Evolutionary conservation across 2,888 invertebrate species (phyloP).

Genomic region (Trichogramma dendrolimi): DNA sequence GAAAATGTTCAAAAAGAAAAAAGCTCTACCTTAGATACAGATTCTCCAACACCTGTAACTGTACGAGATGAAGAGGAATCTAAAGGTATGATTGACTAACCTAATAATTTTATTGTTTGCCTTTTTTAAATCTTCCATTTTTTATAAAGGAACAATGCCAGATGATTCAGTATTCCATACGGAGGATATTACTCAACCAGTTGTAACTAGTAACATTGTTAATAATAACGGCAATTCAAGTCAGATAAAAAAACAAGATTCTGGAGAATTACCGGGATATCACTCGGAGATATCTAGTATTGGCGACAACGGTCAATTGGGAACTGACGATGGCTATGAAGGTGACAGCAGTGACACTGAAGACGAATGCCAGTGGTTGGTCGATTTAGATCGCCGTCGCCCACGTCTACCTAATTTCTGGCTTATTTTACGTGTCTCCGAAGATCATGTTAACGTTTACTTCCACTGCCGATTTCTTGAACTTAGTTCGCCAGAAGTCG

Average conservation of each 20-base stretch:
- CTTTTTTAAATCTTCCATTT: not conserved
- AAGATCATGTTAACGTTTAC: conserved; percentile 60
- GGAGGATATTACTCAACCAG: not conserved
- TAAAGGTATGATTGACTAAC: too few relatives aligned
- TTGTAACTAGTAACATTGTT: conserved; percentile 25
- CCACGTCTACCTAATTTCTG: conserved; percentile 66
- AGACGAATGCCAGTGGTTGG: conserved; percentile 59
- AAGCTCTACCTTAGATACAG: too few relatives aligned
- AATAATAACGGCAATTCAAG: conserved; percentile 12
- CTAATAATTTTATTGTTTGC: too few relatives aligned
- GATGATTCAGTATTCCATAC: conserved; percentile 25
- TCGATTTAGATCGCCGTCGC: conserved; percentile 55
- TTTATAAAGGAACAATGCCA: conserved; percentile 4
- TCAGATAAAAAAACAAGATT: conserved; percentile 36
- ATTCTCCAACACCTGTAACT: too few relatives aligned
- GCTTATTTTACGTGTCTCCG: conserved; percentile 63
- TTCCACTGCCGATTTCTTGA: conserved; percentile 65
- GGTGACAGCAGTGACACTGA: conserved; percentile 63
- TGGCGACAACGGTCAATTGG: conserved; percentile 38
- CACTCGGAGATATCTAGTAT: conserved; percentile 44
- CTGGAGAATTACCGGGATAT: conserved; percentile 41
- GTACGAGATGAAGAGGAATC: too few relatives aligned
- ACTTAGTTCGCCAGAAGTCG: conserved; percentile 55
- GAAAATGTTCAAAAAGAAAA: conserved; percentile 5
- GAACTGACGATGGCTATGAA: conserved; percentile 56